Conservation (phyloP, 2,797 vertebrate genomes). For the Silurus lanzhouensis region DNA sequence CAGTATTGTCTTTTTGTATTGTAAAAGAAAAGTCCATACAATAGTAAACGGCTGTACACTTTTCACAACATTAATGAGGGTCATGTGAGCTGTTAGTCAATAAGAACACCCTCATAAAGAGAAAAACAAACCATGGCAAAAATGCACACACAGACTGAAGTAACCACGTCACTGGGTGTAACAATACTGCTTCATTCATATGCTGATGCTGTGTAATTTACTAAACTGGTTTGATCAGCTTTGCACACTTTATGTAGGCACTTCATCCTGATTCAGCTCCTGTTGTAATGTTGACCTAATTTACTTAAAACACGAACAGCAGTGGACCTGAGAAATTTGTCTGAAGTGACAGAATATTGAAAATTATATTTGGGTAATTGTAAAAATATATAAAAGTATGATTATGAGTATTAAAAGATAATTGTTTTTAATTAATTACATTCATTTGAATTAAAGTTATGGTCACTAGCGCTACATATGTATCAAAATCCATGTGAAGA, state of each 20-base stretch:
- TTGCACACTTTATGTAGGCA: background rate
- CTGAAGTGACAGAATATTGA: background rate
- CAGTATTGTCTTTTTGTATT: background rate
- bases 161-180: background rate
- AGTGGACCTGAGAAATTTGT: background rate
- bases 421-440: background rate
- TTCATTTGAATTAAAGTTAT: background rate
- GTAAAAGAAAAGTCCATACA: background rate
- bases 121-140: background rate
- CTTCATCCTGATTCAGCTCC: background rate
- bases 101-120: background rate
- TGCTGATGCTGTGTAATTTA: background rate
- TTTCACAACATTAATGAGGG: background rate
- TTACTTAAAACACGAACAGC: background rate
- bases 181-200: background rate
- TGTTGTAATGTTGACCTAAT: background rate
- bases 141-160: background rate
- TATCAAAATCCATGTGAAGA: background rate
- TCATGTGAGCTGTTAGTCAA: background rate
- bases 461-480: background rate
- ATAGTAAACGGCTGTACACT: background rate
- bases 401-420: background rate
- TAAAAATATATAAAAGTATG: no score
- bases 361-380: background rate
- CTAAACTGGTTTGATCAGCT: constrained; percentile 7